Evolutionary conservation across 2,797 vertebrate genomes (phyloP).

Genomic region (Gymnoscopelus microlampas): DNA sequence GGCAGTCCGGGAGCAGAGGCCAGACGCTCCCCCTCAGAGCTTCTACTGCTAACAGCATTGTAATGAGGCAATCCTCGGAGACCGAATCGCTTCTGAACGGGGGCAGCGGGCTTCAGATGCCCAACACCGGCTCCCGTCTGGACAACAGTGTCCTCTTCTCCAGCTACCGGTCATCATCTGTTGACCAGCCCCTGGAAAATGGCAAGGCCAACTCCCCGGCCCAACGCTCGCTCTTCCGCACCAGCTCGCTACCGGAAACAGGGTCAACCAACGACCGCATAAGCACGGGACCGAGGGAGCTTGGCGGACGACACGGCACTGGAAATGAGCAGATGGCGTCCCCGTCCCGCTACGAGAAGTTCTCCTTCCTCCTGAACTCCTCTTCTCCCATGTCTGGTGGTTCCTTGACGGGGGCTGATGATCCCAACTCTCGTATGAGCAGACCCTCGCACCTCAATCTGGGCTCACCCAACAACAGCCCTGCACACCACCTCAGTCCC

Average conservation of each 20-base stretch:
- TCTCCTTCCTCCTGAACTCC: slow-evolving; percentile 57
- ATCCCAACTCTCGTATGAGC: slow-evolving; percentile 53
- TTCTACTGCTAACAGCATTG: slow-evolving; percentile 48
- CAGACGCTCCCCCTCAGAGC: slow-evolving; percentile 49
- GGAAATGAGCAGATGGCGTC: slow-evolving; percentile 12
- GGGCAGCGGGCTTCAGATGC: slow-evolving; percentile 37
- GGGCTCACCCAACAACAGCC: slow-evolving; percentile 40
- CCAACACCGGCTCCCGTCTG: slow-evolving; percentile 81
- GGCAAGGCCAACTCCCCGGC: background rate
- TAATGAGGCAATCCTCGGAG: slow-evolving; percentile 60
- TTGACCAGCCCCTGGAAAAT: slow-evolving; percentile 60
- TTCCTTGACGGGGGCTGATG: slow-evolving; percentile 50
- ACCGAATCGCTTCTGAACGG: slow-evolving; percentile 59
- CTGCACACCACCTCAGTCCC: slow-evolving; percentile 50
- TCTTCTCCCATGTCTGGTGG: slow-evolving; percentile 37
- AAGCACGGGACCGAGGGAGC: background rate
- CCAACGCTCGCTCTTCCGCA: slow-evolving; percentile 25
- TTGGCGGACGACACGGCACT: background rate
- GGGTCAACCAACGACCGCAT: slow-evolving; percentile 34
- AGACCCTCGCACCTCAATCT: slow-evolving; percentile 13
- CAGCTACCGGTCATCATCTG: slow-evolving; percentile 56
- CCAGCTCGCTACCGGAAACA: slow-evolving; percentile 69
- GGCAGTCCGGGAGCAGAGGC: slow-evolving; percentile 13
- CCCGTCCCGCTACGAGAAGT: slow-evolving; percentile 56
- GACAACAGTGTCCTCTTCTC: slow-evolving; percentile 89